These are phyloP conservation scores for Paramisgurnus dabryanus DNA, from an alignment of 2,113 vertebrate species.

Conservation along the genomic window DNA sequence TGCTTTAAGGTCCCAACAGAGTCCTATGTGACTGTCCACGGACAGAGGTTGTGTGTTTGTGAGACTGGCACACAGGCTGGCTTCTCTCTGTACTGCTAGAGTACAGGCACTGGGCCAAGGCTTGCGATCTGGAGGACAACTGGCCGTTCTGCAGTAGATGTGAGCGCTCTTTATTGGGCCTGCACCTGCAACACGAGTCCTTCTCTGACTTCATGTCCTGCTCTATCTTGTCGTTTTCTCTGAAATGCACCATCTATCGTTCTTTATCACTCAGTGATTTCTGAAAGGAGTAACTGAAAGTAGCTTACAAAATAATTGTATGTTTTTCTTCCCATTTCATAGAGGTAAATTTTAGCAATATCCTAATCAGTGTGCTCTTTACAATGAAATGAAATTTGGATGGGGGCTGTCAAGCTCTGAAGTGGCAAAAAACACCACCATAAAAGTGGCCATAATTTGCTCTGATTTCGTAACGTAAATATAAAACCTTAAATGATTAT, in stretches of 20 bases:
- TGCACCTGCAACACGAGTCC: slow-evolving; percentile 58
- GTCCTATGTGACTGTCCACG: slow-evolving; percentile 29
- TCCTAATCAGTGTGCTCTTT: too few species aligned
- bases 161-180: slow-evolving; percentile 60
- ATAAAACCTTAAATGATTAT: too few species aligned
- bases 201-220: slow-evolving; percentile 29
- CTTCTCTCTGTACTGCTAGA: slow-evolving; percentile 42
- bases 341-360: too few species aligned
- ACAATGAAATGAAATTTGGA: too few species aligned
- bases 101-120: slow-evolving; percentile 49
- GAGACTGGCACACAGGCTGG: slow-evolving; percentile 41
- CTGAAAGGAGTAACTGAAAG: not conserved
- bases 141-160: slow-evolving; percentile 58
- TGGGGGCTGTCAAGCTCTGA: too few species aligned
- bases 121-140: slow-evolving; percentile 56
- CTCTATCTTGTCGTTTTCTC: not conserved
- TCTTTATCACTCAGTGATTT: not conserved
- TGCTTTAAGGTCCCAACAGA: slow-evolving; percentile 43
- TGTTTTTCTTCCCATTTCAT: too few species aligned
- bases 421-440: too few species aligned
- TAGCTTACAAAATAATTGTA: too few species aligned
- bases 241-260: slow-evolving; percentile 16
- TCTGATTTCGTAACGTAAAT: too few species aligned
- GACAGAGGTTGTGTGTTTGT: slow-evolving; percentile 41
- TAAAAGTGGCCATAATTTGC: too few species aligned